Percentiles rank a stretch among this genome's conserved stretches.
Evolutionary conservation across 2,797 vertebrate genomes (phyloP).

Genomic region (Fringilla coelebs): DNA sequence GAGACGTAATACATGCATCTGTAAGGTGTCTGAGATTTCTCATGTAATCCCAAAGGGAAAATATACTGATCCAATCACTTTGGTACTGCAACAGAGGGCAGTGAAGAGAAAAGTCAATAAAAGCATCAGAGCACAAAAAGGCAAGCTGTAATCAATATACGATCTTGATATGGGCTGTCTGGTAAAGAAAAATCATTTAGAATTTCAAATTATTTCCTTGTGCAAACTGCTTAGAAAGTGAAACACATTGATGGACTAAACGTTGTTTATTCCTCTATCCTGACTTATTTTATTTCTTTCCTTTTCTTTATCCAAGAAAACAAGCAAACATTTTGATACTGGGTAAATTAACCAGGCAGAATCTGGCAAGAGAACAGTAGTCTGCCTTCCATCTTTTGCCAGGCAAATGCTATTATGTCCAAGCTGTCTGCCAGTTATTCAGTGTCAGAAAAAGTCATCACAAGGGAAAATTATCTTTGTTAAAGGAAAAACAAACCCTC

Average conservation of each 20-base stretch:
- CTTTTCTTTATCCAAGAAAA: neutral
- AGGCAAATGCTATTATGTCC: neutral
- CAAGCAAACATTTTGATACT: slow-evolving; percentile 18
- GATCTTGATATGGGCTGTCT: slow-evolving; percentile 51
- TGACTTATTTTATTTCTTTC: neutral
- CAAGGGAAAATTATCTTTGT: slow-evolving; percentile 16
- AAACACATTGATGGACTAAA: neutral
- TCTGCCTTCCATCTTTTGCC: neutral
- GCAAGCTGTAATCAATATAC: slow-evolving; percentile 67
- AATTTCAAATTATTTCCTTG: slow-evolving; percentile 51
- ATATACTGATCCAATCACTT: slow-evolving; percentile 51
- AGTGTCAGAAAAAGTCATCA: neutral
- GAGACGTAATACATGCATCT: slow-evolving; percentile 9
- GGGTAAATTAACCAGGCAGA: slow-evolving; percentile 3
- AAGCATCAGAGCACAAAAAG: slow-evolving; percentile 59
- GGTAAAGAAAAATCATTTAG: slow-evolving; percentile 48
- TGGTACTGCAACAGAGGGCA: slow-evolving; percentile 25
- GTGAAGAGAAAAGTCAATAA: slow-evolving; percentile 67
- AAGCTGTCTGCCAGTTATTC: neutral
- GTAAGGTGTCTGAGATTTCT: slow-evolving; percentile 41
- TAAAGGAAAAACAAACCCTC: neutral
- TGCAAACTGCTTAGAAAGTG: neutral
- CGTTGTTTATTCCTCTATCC: neutral
- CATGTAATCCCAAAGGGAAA: slow-evolving; percentile 45
- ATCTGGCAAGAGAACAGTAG: neutral